Conservation (phyloP, 53 echinoderm and acorn worm genomes). For the Hippasteria phrygiana region DNA sequence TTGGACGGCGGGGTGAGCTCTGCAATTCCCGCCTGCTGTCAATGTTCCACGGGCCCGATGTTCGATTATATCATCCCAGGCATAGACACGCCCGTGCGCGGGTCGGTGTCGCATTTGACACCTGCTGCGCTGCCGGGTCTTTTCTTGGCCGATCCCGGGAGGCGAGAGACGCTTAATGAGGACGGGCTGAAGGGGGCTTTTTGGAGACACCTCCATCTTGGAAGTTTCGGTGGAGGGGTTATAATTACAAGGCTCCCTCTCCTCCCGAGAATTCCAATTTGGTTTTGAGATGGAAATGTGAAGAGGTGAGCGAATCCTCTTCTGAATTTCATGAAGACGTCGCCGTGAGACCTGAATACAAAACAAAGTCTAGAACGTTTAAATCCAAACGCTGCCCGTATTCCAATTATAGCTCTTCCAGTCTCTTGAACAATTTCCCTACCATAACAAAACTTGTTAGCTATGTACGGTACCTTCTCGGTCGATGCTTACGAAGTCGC, state of each 20-base stretch:
- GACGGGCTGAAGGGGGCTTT: not conserved
- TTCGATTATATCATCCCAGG: slow-evolving; percentile 16
- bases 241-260: slow-evolving; percentile 8
- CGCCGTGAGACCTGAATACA: slow-evolving; percentile 29
- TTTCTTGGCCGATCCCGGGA: slow-evolving; percentile 8
- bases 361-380: too few species aligned
- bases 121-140: slow-evolving; percentile 38
- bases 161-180: slow-evolving; percentile 56
- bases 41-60: not conserved
- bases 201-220: slow-evolving; percentile 39
- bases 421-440: too few species aligned
- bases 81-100: not conserved
- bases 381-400: too few species aligned
- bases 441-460: too few species aligned
- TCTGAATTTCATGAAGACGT: slow-evolving; percentile 5
- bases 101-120: slow-evolving; percentile 29
- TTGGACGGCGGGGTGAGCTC: not conserved
- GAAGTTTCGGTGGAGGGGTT: slow-evolving; percentile 17
- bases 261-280: slow-evolving; percentile 3
- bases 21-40: not conserved
- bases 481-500: too few species aligned
- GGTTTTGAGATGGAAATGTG: slow-evolving; percentile 1
- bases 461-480: too few species aligned
- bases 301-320: slow-evolving; percentile 20
- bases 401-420: too few species aligned